Base-by-base conservation (phyloP, 1,140 invertebrate genomes). In the Venturia canescens region DNA sequence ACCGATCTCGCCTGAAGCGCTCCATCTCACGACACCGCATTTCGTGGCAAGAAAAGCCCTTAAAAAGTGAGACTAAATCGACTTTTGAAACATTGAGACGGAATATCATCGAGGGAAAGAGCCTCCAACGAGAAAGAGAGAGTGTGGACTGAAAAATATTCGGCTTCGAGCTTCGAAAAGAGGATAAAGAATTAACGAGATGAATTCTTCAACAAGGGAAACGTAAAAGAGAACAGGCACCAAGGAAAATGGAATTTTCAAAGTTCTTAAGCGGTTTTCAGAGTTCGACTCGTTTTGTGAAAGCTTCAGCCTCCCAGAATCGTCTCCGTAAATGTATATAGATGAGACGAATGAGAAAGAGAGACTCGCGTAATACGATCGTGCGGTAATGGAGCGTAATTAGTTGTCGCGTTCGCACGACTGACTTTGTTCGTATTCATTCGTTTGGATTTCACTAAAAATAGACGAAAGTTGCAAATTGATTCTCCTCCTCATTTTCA, bases 321-420 rank as follows among this genome's bases (percentile, higher is more conserved):
- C 38, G 38, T 44, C 38, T 9, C 38, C 1, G 11, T 11, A 44
- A 44, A 57, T 57, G 21, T n/a, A 57, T 23, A 57, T 57, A 57
- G 0, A 57, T 57, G 53, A n/a, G n/a, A n/a, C n/a, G 4, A 57
- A 21, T n/a, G 21, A 57, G 16, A 31, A 5, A 18, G 16, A 38
- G 7, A 70, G 18, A 50, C 0, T 26, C 0, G 3, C 38, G 70
- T 29, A 50, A 34, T 72, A 44, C 6, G 38, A 72, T 48, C 38
- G 70, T 72, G 15, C 70, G 70, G 70, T 72, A 72, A 72, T 72
- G 29, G 70, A 72, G 70, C 34, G 21, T 72, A 72, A 72, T 72
- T 72, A 72, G 70, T 72, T 48, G 70, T 72, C 34, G 70, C 38
- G 9, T 50, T n/a, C 38, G 70, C 70, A 34, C 38, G 18, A 50